phyloP scores from a whole-genome alignment of 2,113 vertebrate species.

The Columba livia region DNA sequence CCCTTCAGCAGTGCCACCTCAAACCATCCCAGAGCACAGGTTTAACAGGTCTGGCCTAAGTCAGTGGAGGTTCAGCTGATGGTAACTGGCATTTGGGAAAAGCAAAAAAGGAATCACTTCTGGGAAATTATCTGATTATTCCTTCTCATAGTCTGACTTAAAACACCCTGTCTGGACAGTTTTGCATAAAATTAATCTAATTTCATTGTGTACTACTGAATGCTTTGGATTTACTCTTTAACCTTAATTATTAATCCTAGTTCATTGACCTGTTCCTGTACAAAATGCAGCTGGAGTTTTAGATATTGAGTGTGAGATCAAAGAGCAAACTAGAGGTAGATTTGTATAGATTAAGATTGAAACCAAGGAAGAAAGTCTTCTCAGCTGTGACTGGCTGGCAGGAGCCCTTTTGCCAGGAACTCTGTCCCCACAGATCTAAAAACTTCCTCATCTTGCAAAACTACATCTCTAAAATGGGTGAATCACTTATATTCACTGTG shows the following conservation, averaged over 20 bases:
- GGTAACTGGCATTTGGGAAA: not conserved
- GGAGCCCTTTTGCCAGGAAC: not conserved
- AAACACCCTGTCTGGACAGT: not conserved
- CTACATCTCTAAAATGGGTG: slow-evolving; percentile 26
- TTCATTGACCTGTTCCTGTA: slow-evolving; percentile 18
- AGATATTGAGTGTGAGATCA: not conserved
- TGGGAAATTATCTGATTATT: not conserved
- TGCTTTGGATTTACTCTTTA: slow-evolving; percentile 38
- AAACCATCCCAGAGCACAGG: not conserved
- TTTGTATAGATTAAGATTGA: not conserved
- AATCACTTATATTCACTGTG: not conserved
- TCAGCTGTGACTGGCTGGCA: slow-evolving; percentile 29
- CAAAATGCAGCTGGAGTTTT: slow-evolving; percentile 13
- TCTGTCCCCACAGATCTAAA: not conserved
- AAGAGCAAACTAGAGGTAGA: not conserved
- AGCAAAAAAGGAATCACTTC: not conserved
- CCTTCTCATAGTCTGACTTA: not conserved
- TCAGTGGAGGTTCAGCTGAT: not conserved
- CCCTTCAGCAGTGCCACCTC: not conserved
- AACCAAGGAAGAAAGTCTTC: not conserved
- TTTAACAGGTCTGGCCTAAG: not conserved
- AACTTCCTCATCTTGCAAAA: slow-evolving; percentile 39
- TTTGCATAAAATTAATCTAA: slow-evolving; percentile 39
- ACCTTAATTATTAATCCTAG: not conserved
- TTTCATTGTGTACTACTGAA: slow-evolving; percentile 56